A percentile compares a stretch with the other conserved stretches of the same genome.
These are phyloP conservation scores for Clistopyga incitator DNA, from an alignment of 2,888 invertebrate genomes.

Conservation along the genomic window DNA sequence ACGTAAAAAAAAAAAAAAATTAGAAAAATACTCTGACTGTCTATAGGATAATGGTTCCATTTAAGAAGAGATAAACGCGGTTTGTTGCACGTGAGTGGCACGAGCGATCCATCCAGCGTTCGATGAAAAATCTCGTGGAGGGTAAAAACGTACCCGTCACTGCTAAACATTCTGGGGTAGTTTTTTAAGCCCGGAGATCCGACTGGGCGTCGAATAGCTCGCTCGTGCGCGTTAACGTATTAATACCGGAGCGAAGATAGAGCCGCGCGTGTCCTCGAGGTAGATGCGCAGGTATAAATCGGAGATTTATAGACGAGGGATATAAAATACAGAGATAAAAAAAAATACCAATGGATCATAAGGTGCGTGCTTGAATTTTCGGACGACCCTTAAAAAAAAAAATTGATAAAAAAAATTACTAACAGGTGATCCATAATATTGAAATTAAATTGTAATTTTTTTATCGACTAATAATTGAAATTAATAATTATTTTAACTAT, in stretches of 20 bases:
- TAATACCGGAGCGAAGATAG: slow-evolving; percentile 56
- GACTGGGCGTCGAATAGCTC: slow-evolving; percentile 37
- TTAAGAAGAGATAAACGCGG: slow-evolving; percentile 15
- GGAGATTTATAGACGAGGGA: slow-evolving; percentile 62
- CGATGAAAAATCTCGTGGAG: slow-evolving; percentile 47
- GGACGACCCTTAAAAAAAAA: neutral
- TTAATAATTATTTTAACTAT: too few species aligned
- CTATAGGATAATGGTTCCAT: neutral
- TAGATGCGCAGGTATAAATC: slow-evolving; percentile 64
- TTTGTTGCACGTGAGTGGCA: slow-evolving; percentile 21
- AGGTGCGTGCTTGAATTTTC: slow-evolving; percentile 54
- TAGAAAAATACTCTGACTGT: neutral
- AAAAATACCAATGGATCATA: slow-evolving; percentile 37
- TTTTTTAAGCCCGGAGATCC: slow-evolving; percentile 56
- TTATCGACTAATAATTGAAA: too few species aligned
- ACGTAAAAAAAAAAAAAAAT: too few species aligned
- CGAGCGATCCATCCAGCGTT: slow-evolving; percentile 19
- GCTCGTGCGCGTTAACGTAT: slow-evolving; percentile 51
- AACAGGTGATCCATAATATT: too few species aligned
- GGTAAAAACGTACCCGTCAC: slow-evolving; percentile 25
- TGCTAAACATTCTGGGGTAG: slow-evolving; percentile 55
- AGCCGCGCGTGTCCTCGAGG: slow-evolving; percentile 38
- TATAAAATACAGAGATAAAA: slow-evolving; percentile 54
- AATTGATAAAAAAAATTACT: too few species aligned
- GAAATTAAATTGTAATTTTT: too few species aligned